Evolutionary conservation across 2,797 vertebrate genomes (phyloP), one percentile per base, ranked within the genome.

Genomic region (Helarctos malayanus): DNA sequence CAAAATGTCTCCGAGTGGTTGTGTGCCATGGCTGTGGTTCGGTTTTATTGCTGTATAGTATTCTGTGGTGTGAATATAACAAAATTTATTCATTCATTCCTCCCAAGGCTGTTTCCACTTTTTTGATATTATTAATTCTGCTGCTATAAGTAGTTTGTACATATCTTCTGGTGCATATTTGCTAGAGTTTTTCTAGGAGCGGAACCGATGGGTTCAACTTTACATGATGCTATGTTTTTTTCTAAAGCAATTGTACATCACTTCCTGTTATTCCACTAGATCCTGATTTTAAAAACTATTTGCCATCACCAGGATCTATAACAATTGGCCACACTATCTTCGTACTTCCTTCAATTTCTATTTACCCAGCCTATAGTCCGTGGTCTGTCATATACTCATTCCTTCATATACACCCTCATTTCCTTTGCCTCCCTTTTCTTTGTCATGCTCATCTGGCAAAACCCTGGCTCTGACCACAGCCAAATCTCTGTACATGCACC

Each of bases 261-360:
- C 16, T 45, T 94, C 29, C 7, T 29, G 41, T 73, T 63, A 79
- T 73, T 71, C 14, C 38, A 38, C 10, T 52, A 88, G 79, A 23
- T 79, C 83, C 78, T 91, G 15, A 68, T 41, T 88, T 82, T 65
- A 83, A 87, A 89, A 61, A n/a, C 15, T 61, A 32, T 87, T 63
- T 83, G 29, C 18, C 15, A 16, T 73, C 7, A 9, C 41, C 49
- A 57, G 21, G 45, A 73, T 11, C 56, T 54, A 5, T 16, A 57
- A 21, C n/a, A 19, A 59, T 12, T 63, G 63, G 59, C 21, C 13
- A 5, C 19, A 47, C 21, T 6, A 4, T 7, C 21, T 81, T 71
- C 86, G 59, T 54, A 54, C 6, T 45, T 19, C 54, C 16, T 85
- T 73, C 61, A 52, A 1, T 61, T 78, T 45, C 49, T 80, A 35